Percentiles rank a stretch among this genome's conserved stretches.
Evolutionary conservation across 2,888 invertebrate species (phyloP).

Genomic region (Ernsta delagoae): DNA sequence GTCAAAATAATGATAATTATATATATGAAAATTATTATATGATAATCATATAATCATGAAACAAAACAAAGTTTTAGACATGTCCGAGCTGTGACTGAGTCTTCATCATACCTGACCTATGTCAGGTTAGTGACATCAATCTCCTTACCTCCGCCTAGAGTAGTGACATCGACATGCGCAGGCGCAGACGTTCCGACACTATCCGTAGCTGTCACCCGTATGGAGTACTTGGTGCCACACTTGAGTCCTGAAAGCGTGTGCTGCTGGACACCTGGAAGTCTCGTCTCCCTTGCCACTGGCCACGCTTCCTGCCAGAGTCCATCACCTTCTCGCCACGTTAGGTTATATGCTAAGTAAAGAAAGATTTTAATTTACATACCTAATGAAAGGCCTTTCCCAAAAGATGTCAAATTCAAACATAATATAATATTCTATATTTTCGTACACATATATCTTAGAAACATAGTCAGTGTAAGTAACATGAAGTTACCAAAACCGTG

Average conservation of each 20-base stretch:
- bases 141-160: constrained; percentile 83
- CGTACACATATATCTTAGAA: no score
- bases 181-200: constrained; percentile 91
- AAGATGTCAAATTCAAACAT: no score
- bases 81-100: no score
- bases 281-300: constrained; percentile 84
- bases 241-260: constrained; percentile 89
- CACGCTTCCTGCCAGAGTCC: constrained; percentile 85
- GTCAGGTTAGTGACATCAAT: no score
- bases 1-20: no score
- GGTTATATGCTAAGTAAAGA: constrained; percentile 68
- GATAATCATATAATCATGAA: no score
- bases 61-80: no score
- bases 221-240: constrained; percentile 93
- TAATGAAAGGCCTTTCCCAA: not conserved
- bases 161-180: constrained; percentile 84
- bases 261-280: constrained; percentile 82
- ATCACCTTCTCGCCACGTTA: constrained; percentile 80
- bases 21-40: no score
- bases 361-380: not conserved
- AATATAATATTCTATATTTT: no score
- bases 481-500: no score
- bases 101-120: no score
- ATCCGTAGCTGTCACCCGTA: constrained; percentile 92
- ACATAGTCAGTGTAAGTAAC: no score